These are phyloP conservation scores for Tangara arthus DNA, from an alignment of 2,797 vertebrate species.

Conservation along the genomic window DNA sequence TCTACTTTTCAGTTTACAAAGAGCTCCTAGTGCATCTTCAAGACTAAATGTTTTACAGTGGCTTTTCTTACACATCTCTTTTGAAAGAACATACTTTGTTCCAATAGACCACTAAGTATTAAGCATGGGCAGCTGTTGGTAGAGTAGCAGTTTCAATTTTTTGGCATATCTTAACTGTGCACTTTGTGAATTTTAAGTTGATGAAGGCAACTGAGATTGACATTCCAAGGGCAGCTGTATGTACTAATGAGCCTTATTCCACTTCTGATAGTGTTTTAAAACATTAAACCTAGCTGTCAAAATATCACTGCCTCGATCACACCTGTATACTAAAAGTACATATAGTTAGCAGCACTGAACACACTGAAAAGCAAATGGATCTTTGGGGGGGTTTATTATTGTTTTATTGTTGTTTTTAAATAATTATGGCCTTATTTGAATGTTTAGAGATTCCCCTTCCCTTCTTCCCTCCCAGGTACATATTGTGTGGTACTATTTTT, in stretches of 20 bases:
- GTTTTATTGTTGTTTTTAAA: conserved; percentile 82
- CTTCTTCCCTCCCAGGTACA: conserved; percentile 90
- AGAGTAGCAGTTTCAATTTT: conserved; percentile 79
- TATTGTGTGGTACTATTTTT: conserved; percentile 97
- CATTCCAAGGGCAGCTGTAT: conserved; percentile 80
- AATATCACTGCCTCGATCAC: conserved; percentile 68
- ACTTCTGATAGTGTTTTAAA: conserved; percentile 64
- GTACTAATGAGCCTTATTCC: conserved; percentile 78
- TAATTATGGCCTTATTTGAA: conserved; percentile 83
- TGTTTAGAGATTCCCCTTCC: conserved; percentile 74
- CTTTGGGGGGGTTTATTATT: conserved; percentile 75
- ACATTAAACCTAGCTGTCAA: conserved; percentile 50
- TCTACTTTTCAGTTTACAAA: conserved; percentile 77
- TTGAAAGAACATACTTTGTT: conserved; percentile 72
- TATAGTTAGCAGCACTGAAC: conserved; percentile 76
- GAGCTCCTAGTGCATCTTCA: conserved; percentile 76
- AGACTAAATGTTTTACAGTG: conserved; percentile 80
- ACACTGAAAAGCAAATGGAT: conserved; percentile 71
- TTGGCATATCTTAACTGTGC: conserved; percentile 80
- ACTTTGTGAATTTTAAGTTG: conserved; percentile 84
- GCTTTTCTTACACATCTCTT: conserved; percentile 71
- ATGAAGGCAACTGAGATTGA: conserved; percentile 75
- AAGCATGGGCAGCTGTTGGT: conserved; percentile 82
- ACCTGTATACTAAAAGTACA: conserved; percentile 69
- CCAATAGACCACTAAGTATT: conserved; percentile 84